Conservation (phyloP, 2,113 vertebrate species). For the Dissostichus mawsoni region DNA sequence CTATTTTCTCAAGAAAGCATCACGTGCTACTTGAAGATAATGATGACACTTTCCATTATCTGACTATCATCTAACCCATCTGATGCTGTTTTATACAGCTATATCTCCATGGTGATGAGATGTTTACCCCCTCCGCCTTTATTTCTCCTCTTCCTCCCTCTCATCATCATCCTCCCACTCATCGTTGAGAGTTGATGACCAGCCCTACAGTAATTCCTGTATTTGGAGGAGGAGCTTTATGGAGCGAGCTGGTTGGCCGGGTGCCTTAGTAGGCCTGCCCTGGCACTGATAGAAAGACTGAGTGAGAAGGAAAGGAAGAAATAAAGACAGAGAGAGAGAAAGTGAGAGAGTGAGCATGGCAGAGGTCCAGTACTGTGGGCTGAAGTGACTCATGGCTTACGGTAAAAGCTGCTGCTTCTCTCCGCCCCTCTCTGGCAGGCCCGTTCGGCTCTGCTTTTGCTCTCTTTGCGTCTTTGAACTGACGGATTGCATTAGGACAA, state of each 20-base stretch:
- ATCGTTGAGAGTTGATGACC: constrained; percentile 42
- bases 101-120: constrained; percentile 61
- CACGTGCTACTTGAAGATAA: constrained; percentile 18
- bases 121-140: constrained; percentile 48
- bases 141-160: not conserved
- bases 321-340: not conserved
- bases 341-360: constrained; percentile 64
- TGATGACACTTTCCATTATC: constrained; percentile 9
- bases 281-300: constrained; percentile 70
- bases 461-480: constrained; percentile 57
- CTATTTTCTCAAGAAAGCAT: not conserved
- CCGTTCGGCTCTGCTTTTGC: constrained; percentile 58
- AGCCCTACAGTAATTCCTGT: constrained; percentile 67
- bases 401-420: constrained; percentile 81
- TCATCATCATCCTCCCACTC: constrained; percentile 58
- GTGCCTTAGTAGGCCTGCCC: constrained; percentile 64
- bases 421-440: constrained; percentile 76
- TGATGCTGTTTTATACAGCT: constrained; percentile 43
- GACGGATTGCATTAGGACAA: constrained; percentile 53
- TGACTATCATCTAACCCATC: not conserved
- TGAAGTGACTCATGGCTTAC: constrained; percentile 84
- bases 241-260: constrained; percentile 59
- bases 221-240: constrained; percentile 62
- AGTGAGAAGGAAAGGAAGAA: constrained; percentile 59
- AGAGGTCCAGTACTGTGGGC: constrained; percentile 80